A percentile compares a stretch with the other conserved stretches of the same genome.
These are phyloP conservation scores for Drosophila sturtevanti DNA, from an alignment of 1,140 invertebrate genomes.

Conservation along the genomic window DNA sequence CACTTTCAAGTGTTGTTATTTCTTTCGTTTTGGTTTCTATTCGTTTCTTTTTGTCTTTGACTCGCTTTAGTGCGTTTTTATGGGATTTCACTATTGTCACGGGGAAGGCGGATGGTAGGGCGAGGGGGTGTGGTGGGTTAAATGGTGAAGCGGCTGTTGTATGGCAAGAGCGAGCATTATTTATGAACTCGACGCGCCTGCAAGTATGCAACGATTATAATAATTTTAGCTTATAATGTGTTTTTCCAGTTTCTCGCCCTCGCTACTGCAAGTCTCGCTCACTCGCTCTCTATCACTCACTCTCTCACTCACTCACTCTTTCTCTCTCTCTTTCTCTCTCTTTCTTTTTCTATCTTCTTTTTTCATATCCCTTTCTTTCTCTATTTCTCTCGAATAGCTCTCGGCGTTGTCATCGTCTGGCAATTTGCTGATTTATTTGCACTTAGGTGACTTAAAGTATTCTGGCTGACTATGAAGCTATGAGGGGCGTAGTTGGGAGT, in stretches of 20 bases:
- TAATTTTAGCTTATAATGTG: slow-evolving; percentile 73
- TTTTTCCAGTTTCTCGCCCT: slow-evolving; percentile 39
- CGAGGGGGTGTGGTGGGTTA: neutral
- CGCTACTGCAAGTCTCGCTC: neutral
- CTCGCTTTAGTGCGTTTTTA: slow-evolving; percentile 28
- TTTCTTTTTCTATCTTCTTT: neutral
- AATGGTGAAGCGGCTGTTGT: neutral
- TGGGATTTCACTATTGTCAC: slow-evolving; percentile 28
- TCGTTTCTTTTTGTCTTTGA: neutral
- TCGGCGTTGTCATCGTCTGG: slow-evolving; percentile 27
- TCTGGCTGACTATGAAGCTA: slow-evolving; percentile 33
- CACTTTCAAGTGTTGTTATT: neutral
- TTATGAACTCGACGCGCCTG: slow-evolving; percentile 65
- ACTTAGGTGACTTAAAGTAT: slow-evolving; percentile 71
- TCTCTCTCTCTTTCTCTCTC: neutral
- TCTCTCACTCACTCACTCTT: neutral
- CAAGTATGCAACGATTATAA: slow-evolving; percentile 71
- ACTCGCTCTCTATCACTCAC: neutral
- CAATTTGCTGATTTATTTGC: slow-evolving; percentile 72
- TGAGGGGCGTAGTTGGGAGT: neutral
- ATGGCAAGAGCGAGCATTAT: slow-evolving; percentile 32
- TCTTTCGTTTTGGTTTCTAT: neutral
- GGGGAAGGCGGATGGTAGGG: neutral
- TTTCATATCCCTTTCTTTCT: neutral
- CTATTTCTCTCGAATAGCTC: neutral